Base-by-base conservation (phyloP, 2,113 vertebrate genomes). In the Cephalopterus ornatus region DNA sequence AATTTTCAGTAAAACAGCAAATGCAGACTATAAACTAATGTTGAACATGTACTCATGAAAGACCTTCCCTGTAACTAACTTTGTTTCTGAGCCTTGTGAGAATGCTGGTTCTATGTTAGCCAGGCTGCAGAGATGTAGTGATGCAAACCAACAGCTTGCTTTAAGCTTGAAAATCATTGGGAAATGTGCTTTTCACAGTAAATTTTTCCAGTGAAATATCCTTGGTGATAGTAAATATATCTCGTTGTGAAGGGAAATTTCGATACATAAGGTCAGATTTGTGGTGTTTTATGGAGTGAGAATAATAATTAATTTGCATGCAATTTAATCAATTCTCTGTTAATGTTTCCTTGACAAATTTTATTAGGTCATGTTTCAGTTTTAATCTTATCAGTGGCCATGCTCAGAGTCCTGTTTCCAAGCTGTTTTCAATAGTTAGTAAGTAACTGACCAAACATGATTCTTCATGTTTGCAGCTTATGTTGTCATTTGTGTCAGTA, bases 131-230 rank as follows among this genome's bases (percentile, higher is more conserved):
- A 78, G 33, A 66, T 59, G 22, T 39, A 56, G 55, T 84, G 46
- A 75, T 73, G 70, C 14, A 75, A 87, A 86, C 37, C 6, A 27
- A 66, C 32, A 66, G 7, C n/a, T 74, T 67, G 12, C 13, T 61
- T 26, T 49, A 62, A 73, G 26, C 27, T 76, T 85, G 27, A 66
- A 81, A 68, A 56, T 30, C 18, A n/a, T 16, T 58, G 56, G 22
- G 17, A 88, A 92, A 63, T 76, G 12, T 49, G 30, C 15, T 95
- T 92, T 94, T 63, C 37, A 14, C 41, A 50, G 39, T 63, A 72
- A 61, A 39, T 92, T 95, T 95, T 91, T 89, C 93, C 50, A 53
- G 23, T 67, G 19, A 92, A 87, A 89, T 95, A 86, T 94, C 74
- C 73, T 79, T 96, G 33, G 26, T 91, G n/a, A 52, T 72, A 47